Evolutionary conservation across 2,888 invertebrate species (phyloP).

Genomic region (Bibio marci): DNA sequence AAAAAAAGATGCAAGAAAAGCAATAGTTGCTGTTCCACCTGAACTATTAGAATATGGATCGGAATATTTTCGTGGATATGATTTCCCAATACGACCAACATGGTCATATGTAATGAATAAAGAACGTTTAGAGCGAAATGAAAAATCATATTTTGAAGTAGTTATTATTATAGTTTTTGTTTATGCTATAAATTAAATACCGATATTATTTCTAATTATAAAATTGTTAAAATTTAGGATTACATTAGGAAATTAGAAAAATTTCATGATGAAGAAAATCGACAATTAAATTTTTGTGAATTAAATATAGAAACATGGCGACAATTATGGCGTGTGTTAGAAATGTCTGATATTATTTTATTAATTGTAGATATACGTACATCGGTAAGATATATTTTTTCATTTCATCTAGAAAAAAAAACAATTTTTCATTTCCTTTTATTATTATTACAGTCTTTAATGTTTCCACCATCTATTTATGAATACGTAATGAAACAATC

Average conservation of each 20-base stretch:
- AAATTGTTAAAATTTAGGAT: no score
- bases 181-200: neutral
- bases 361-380: constrained; percentile 79
- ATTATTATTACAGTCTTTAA: constrained; percentile 37
- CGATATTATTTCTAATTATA: constrained; percentile 1
- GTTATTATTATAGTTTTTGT: neutral
- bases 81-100: constrained; percentile 69
- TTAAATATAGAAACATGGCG: constrained; percentile 92
- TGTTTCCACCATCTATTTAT: constrained; percentile 85
- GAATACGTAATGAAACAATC: constrained; percentile 52
- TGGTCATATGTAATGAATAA: constrained; percentile 68
- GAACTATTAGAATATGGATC: constrained; percentile 55
- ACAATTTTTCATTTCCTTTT: neutral
- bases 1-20: constrained; percentile 41
- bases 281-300: constrained; percentile 72
- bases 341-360: constrained; percentile 81
- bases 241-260: constrained; percentile 52
- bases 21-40: no score
- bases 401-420: no score
- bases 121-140: constrained; percentile 55
- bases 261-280: constrained; percentile 33
- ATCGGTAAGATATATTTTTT: constrained; percentile 38
- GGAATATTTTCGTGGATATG: constrained; percentile 47
- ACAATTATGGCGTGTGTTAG: constrained; percentile 87
- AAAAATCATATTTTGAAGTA: constrained; percentile 59